These are phyloP conservation scores for Pogonocichla stellata DNA, from an alignment of 2,113 vertebrate species.

Conservation along the genomic window DNA sequence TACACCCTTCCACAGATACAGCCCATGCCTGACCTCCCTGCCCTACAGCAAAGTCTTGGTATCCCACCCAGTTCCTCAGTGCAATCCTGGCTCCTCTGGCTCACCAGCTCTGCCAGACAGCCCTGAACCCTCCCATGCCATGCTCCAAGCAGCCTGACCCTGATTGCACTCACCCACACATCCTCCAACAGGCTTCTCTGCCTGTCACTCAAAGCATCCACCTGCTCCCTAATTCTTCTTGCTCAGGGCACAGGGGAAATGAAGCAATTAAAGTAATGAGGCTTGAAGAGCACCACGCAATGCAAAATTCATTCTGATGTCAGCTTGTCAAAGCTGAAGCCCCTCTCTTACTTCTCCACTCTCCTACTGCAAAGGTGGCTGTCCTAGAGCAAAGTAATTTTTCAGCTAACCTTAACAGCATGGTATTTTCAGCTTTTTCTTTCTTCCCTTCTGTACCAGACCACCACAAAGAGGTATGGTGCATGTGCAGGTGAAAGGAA, in stretches of 20 bases:
- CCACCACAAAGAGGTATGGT: not conserved
- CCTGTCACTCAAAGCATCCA: not conserved
- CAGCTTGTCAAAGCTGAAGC: not conserved
- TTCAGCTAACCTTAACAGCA: not conserved
- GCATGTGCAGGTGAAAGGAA: not conserved
- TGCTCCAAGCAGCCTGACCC: not conserved
- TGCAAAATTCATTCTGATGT: not conserved
- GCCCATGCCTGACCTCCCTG: rapidly evolving
- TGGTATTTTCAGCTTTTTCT: not conserved
- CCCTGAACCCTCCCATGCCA: not conserved
- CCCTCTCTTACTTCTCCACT: not conserved
- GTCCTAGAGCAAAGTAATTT: not conserved
- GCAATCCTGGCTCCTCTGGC: not conserved
- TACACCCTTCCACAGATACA: rapidly evolving
- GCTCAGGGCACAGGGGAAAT: not conserved
- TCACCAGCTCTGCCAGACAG: not conserved
- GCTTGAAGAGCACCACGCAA: not conserved
- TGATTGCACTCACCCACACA: not conserved
- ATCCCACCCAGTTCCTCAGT: not conserved
- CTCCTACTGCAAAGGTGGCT: not conserved
- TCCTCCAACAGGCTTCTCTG: not conserved
- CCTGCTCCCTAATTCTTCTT: not conserved
- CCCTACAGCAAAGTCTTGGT: not conserved
- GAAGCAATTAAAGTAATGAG: not conserved
- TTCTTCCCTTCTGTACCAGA: not conserved